A percentile compares a stretch with the other conserved stretches of the same genome.
phyloP scores from a whole-genome alignment of 2,888 invertebrate genomes.

The Linhomoeus sp. region DNA sequence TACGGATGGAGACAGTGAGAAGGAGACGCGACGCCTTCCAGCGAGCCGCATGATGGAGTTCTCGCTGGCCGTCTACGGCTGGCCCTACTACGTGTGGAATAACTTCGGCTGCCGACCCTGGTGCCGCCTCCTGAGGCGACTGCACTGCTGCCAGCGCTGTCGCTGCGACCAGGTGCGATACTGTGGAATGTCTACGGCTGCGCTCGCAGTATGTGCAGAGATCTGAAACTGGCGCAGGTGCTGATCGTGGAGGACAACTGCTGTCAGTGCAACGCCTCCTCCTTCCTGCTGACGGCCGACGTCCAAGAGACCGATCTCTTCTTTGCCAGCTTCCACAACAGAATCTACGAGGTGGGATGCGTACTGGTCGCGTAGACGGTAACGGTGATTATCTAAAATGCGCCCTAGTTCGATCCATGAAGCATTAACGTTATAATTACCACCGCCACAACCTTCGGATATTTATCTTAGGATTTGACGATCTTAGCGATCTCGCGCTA shows the following conservation, averaged over 20 bases:
- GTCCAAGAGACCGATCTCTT: constrained; percentile 56
- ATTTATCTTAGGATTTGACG: too few relatives aligned
- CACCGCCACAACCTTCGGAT: not conserved
- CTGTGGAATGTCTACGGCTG: not conserved
- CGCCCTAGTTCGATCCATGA: not conserved
- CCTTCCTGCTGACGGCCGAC: constrained; percentile 50
- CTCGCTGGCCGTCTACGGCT: constrained; percentile 65
- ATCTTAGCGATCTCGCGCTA: too few relatives aligned
- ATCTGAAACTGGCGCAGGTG: constrained; percentile 8
- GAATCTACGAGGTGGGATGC: constrained; percentile 49
- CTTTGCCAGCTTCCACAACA: constrained; percentile 64
- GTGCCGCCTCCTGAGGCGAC: not conserved
- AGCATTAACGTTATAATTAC: not conserved
- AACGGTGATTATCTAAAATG: not conserved
- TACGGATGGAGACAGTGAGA: not conserved
- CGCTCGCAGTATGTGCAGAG: not conserved
- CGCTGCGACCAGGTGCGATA: constrained; percentile 2
- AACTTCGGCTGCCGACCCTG: constrained; percentile 10
- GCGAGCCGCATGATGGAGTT: constrained; percentile 56
- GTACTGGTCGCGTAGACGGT: not conserved
- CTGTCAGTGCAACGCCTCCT: constrained; percentile 65
- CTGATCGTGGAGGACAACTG: constrained; percentile 64
- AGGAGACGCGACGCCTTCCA: not conserved
- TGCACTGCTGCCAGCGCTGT: constrained; percentile 4
- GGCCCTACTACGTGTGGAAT: constrained; percentile 59